A percentile compares a stretch with the other conserved stretches of the same genome.
phyloP scores from a whole-genome alignment of 2,888 invertebrate species.

The Smittia aterrima region DNA sequence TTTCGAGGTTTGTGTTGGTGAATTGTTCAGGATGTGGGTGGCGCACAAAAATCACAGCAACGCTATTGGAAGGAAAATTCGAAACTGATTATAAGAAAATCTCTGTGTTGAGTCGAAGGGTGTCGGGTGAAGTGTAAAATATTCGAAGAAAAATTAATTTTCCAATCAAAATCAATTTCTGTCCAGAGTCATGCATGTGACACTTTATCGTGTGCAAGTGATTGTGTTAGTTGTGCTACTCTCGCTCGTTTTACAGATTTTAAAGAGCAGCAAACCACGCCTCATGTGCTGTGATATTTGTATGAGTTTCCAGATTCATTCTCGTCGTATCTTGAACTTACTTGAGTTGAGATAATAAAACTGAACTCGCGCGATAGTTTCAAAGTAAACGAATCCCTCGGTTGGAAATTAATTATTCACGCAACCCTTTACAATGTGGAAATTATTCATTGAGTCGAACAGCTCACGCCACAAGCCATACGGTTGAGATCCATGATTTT shows the following conservation, averaged over 20 bases:
- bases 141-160: not conserved
- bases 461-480: not conserved
- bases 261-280: constrained; percentile 11
- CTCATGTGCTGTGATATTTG: not conserved
- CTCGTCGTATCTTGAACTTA: too few relatives aligned
- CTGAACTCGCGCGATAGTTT: too few relatives aligned
- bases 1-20: constrained; percentile 1
- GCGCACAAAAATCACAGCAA: constrained; percentile 19
- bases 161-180: not conserved
- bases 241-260: constrained; percentile 10
- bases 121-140: not conserved
- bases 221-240: constrained; percentile 17
- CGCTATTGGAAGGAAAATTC: constrained; percentile 27
- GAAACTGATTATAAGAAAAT: not conserved
- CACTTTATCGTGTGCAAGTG: not conserved
- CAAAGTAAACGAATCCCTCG: not conserved
- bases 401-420: constrained; percentile 4
- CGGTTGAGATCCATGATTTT: not conserved
- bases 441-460: not conserved
- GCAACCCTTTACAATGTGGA: not conserved
- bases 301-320: constrained; percentile 15
- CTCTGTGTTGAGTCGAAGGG: not conserved
- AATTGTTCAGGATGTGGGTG: constrained; percentile 33
- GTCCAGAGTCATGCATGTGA: not conserved
- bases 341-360: too few relatives aligned